Conservation (phyloP, 2,888 invertebrate species). For the Eupithecia dodoneata region DNA sequence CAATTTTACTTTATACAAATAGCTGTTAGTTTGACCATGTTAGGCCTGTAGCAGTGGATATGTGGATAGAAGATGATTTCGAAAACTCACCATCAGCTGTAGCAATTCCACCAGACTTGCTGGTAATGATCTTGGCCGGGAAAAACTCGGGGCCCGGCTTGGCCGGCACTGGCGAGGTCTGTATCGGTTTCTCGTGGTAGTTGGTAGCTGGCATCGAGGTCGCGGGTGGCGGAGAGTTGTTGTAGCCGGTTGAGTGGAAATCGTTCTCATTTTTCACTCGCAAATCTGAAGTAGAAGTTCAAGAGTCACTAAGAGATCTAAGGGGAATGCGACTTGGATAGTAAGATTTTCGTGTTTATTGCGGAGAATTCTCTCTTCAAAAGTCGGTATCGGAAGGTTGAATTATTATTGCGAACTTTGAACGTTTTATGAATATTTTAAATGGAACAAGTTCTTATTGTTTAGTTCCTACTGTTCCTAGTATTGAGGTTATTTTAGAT, state of each 20-base stretch:
- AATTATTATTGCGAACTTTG: not conserved
- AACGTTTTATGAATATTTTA: not conserved
- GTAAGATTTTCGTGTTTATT: not conserved
- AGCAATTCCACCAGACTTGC: conserved; percentile 91
- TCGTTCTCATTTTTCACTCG: conserved; percentile 89
- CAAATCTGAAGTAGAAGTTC: conserved; percentile 83
- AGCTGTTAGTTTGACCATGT: not conserved
- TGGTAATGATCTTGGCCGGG: conserved; percentile 86
- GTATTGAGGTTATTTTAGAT: not conserved
- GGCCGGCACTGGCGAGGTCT: conserved; percentile 82
- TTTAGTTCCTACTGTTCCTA: not conserved
- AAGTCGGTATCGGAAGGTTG: not conserved
- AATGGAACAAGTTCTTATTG: not conserved
- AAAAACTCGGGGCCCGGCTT: conserved; percentile 85
- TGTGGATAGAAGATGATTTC: not conserved
- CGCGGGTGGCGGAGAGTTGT: conserved; percentile 85
- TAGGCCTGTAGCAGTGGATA: not conserved
- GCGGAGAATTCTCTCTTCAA: not conserved
- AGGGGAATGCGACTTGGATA: not conserved
- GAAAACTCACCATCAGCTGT: conserved; percentile 90
- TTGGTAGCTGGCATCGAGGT: conserved; percentile 77
- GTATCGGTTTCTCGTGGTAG: conserved; percentile 76
- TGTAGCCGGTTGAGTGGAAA: conserved; percentile 80
- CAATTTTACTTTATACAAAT: not conserved
- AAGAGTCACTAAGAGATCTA: not conserved